A percentile compares a stretch with the other conserved stretches of the same genome.
Evolutionary conservation across 2,888 invertebrate species (phyloP).

Genomic region (Leucophora obtusa): DNA sequence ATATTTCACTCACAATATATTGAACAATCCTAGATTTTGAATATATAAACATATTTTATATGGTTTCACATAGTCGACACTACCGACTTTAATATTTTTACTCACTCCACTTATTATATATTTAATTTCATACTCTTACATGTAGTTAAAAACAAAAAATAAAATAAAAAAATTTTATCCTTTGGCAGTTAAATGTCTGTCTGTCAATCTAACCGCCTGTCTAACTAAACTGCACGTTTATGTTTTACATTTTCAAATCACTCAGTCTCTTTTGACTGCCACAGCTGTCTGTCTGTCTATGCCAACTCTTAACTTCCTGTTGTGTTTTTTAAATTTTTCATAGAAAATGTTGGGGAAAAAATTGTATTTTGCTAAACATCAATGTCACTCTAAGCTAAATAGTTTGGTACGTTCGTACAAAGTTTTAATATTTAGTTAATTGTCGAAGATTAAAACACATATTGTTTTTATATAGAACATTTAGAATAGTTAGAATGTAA

Average conservation of each 20-base stretch:
- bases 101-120: too few species aligned
- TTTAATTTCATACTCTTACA: not conserved
- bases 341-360: not conserved
- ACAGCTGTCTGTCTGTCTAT: not conserved
- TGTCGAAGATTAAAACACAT: not conserved
- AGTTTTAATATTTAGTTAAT: not conserved
- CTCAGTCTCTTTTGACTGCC: not conserved
- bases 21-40: too few species aligned
- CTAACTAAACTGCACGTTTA: not conserved
- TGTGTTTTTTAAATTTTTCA: not conserved
- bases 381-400: not conserved
- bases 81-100: too few species aligned
- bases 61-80: too few species aligned
- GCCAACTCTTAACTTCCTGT: not conserved
- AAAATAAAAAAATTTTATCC: not conserved
- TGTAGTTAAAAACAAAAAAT: not conserved
- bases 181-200: conserved; percentile 21
- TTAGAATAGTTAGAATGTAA: too few species aligned
- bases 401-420: not conserved
- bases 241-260: not conserved
- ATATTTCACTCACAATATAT: too few species aligned
- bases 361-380: not conserved
- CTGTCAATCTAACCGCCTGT: conserved; percentile 3
- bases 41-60: too few species aligned
- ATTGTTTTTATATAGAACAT: not conserved